These are phyloP conservation scores for Ianthella basta DNA, from an alignment of 37 sponge, comb jelly and placozoan genomes.

Conservation along the genomic window DNA sequence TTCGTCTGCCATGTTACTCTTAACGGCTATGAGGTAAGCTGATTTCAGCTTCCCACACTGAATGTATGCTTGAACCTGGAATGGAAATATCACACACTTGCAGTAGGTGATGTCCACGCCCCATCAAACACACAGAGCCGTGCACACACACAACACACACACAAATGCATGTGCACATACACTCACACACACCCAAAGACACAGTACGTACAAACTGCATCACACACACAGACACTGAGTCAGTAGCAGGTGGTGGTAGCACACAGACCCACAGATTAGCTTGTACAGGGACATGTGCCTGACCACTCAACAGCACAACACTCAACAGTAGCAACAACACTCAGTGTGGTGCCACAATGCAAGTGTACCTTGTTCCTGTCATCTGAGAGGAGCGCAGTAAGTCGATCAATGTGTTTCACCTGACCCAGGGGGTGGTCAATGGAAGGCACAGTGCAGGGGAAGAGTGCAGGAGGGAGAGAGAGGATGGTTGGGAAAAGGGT, in stretches of 20 bases:
- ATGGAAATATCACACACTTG: background rate
- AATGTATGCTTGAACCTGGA: constrained; percentile 72
- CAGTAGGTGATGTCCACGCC: too few relatives aligned
- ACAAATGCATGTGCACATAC: too few relatives aligned
- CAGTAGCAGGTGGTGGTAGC: background rate
- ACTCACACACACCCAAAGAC: too few relatives aligned
- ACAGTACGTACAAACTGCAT: too few relatives aligned
- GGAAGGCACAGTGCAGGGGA: background rate
- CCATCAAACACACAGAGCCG: too few relatives aligned
- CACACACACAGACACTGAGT: background rate
- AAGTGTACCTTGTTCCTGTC: constrained; percentile 15
- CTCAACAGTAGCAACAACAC: too few relatives aligned
- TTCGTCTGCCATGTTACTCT: constrained; percentile 50
- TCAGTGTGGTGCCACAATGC: too few relatives aligned
- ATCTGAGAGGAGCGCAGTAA: background rate
- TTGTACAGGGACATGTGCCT: background rate
- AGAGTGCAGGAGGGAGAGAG: background rate
- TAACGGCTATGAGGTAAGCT: constrained; percentile 84
- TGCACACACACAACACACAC: too few relatives aligned
- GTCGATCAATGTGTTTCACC: constrained; percentile 12
- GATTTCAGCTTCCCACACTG: constrained; percentile 86
- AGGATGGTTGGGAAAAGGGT: too few relatives aligned
- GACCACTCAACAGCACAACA: too few relatives aligned
- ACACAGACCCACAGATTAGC: background rate
- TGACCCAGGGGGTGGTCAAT: background rate